Evolutionary conservation across 2,113 vertebrate species (phyloP).

Genomic region (Phyllostomus hastatus): DNA sequence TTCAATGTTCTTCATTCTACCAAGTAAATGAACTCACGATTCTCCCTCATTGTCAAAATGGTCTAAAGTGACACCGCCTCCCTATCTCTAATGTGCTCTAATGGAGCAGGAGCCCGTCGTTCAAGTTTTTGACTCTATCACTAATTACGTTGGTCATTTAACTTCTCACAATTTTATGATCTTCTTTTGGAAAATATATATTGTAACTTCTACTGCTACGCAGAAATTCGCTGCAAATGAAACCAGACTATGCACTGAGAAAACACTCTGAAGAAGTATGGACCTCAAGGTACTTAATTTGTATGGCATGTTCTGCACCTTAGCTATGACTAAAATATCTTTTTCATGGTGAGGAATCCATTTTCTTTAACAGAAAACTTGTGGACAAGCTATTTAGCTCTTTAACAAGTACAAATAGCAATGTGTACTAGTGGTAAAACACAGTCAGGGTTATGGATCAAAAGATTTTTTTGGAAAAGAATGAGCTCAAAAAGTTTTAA

Average conservation of each 20-base stretch:
- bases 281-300: background rate
- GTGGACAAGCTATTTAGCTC: background rate
- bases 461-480: background rate
- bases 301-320: background rate
- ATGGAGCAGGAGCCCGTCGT: background rate
- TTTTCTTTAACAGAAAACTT: background rate
- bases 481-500: background rate
- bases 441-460: background rate
- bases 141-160: background rate
- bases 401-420: background rate
- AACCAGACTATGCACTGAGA: background rate
- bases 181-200: background rate
- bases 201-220: background rate
- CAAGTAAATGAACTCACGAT: background rate
- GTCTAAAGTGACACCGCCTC: background rate
- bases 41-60: background rate
- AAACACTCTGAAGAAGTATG: background rate
- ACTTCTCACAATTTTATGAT: background rate
- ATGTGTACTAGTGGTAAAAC: background rate
- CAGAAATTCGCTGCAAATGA: background rate
- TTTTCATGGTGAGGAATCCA: background rate
- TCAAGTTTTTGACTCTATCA: background rate
- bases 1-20: background rate
- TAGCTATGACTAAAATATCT: background rate
- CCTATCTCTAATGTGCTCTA: background rate